phyloP scores from a whole-genome alignment of 2,797 vertebrate genomes.

The Taenioides sp. region DNA sequence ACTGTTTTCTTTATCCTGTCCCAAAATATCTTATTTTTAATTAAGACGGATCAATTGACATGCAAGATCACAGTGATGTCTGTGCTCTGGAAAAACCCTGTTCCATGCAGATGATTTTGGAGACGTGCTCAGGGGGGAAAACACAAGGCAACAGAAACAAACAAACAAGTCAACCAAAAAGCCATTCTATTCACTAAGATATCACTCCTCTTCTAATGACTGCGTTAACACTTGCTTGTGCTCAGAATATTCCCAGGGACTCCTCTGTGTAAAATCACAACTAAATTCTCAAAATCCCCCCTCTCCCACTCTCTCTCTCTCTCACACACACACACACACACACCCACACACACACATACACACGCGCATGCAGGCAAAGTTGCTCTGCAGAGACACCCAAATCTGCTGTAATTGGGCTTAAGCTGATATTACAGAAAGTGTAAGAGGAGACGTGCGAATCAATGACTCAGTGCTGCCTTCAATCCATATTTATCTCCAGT shows the following conservation, averaged over 20 bases:
- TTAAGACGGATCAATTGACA: slow-evolving; percentile 82
- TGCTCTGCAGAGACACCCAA: slow-evolving; percentile 77
- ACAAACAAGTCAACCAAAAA: slow-evolving; percentile 80
- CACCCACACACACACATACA: slow-evolving; percentile 1
- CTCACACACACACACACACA: not conserved
- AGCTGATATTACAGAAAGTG: slow-evolving; percentile 84
- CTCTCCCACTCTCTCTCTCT: slow-evolving; percentile 14
- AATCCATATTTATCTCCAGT: slow-evolving; percentile 80
- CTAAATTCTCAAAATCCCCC: slow-evolving; percentile 61
- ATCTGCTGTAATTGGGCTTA: slow-evolving; percentile 85
- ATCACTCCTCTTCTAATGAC: slow-evolving; percentile 84
- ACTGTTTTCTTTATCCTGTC: slow-evolving; percentile 25
- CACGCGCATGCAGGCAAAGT: slow-evolving; percentile 44
- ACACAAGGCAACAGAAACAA: slow-evolving; percentile 75
- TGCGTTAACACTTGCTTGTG: slow-evolving; percentile 72
- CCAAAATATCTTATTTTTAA: slow-evolving; percentile 61
- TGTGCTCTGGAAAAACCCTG: slow-evolving; percentile 77
- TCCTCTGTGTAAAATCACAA: slow-evolving; percentile 66
- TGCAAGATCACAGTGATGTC: slow-evolving; percentile 81
- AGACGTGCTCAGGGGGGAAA: slow-evolving; percentile 68
- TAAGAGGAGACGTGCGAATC: slow-evolving; percentile 80
- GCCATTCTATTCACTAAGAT: slow-evolving; percentile 78
- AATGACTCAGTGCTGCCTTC: slow-evolving; percentile 78
- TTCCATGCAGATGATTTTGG: slow-evolving; percentile 81
- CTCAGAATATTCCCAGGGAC: slow-evolving; percentile 71